Evolutionary conservation across 30 jellyfish, hydroid and myxozoan species (phyloP), one percentile per base, ranked within the genome.

Genomic region (Aurelia coerulea): DNA sequence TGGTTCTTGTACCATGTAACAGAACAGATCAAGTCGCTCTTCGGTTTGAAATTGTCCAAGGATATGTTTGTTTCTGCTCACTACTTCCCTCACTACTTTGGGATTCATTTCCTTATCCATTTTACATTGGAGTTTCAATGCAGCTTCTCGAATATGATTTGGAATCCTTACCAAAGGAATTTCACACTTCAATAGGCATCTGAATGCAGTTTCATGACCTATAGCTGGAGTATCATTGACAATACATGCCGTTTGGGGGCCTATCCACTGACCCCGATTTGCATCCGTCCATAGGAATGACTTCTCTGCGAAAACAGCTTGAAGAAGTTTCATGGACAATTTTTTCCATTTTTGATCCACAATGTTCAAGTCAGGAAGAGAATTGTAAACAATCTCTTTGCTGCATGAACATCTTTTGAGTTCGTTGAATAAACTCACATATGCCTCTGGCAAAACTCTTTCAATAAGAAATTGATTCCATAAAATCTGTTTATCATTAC

Each of bases 281-380:
- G 91, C 91, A 37, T 37, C 85, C 2, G 84, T 81, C 91, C 91
- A 81, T 18, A 81, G 7, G 58, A 78, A 81, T 6, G 49, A 9
- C 51, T 39, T 39, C 51, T 9, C 51, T 39, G 33, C 5, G 14
- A 80, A 80, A 16, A 81, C 37, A 15, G 10, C 50, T 35, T 16
- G 39, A 15, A 81, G 80, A 35, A 68, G 51, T 29, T 29, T 31
- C 23, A 46, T 71, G 4, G 91, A 75, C 18, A 81, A 70, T 56
- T 51, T 68, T 70, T 50, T 33, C 93, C 93, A 84, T 35, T 84
- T 84, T 16, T 31, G 15, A 50, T 84, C 88, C 23, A 84, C 87
- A 17, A 18, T 19, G 11, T 65, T 14, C 37, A 73, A 14, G 54
- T 84, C 88, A 3, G 93, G 93, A 14, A 73, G 54, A 3, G 64